Evolutionary conservation across 1,140 invertebrate genomes (phyloP), one percentile per base, ranked within the genome.

Genomic region (Drosophila baimaii): DNA sequence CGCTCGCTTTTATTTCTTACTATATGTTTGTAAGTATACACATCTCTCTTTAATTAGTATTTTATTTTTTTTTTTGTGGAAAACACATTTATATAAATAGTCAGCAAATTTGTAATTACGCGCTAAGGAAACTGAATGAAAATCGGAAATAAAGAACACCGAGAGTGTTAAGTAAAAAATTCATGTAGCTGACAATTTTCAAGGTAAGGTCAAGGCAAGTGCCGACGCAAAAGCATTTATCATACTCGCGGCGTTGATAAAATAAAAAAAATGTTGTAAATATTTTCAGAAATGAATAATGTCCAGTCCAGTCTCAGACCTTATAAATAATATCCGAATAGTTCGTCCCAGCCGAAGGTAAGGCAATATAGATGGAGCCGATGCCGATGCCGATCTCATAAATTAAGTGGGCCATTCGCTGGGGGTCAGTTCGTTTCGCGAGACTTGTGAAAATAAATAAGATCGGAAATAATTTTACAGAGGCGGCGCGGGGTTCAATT

Each of bases 121-220:
- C 71, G 79, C 59, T 19, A 51, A 59, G 59, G 43, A 72, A 59
- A 57, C 39, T 77, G 54, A 63, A 77, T 56, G 44, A 57, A 62
- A 58, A 64, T n/a, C n/a, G n/a, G 27, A 57, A 46, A 61, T 41
- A 52, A 43, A 64, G 61, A 68, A 54, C 31, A 54, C 21, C 17
- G 23, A 39, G 44, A 39, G 43, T 56, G 47, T 68, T 57, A 54
- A 64, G 58, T 71, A 71, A 72, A 81, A 72, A 72, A 77, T 31
- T 68, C 65, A 47, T 81, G 78, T 82, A 62, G 64, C 75, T 79
- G 80, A 71, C 81, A 83, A 49, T 58, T 66, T 59, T 63, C 79
- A 88, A 86, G 79, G 82, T 82, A 86, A 86, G 82, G 82, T 86
- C 82, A 86, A 86, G 83, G 83, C 43, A 59, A 82, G 44, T 76